phyloP scores from a whole-genome alignment of 2,113 vertebrate species.

The Tichodroma muraria region DNA sequence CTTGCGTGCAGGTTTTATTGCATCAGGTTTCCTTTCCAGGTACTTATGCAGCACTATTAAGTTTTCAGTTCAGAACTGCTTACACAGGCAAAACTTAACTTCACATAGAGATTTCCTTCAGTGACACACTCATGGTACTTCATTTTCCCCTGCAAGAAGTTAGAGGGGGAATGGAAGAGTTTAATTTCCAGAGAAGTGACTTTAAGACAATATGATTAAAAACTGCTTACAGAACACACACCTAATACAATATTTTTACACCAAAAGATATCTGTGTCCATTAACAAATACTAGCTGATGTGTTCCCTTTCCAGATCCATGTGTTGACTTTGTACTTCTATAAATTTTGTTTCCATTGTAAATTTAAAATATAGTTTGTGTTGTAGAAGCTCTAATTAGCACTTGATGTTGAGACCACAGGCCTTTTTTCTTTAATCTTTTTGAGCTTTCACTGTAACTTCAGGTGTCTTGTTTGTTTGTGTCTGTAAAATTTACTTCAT shows the following conservation, averaged over 20 bases:
- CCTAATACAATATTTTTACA: background rate
- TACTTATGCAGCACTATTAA: background rate
- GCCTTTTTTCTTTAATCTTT: background rate
- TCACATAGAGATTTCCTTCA: background rate
- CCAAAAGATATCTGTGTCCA: background rate
- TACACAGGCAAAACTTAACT: background rate
- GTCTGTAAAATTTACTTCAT: background rate
- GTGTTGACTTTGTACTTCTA: background rate
- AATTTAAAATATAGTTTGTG: background rate
- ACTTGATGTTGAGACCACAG: background rate
- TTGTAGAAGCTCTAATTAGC: background rate
- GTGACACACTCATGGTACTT: background rate
- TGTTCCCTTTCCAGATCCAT: background rate
- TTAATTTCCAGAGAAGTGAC: background rate
- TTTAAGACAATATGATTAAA: background rate
- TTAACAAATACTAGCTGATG: background rate
- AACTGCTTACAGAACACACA: background rate
- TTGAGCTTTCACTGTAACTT: background rate
- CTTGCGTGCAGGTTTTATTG: background rate
- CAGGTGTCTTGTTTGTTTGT: background rate
- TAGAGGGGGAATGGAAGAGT: background rate
- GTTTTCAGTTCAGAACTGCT: background rate
- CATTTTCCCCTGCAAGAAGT: background rate
- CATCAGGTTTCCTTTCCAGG: background rate
- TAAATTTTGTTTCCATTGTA: background rate